Percentiles rank a stretch among this genome's conserved stretches.
Evolutionary conservation across 1,140 invertebrate species (phyloP).

Genomic region (Heliconius eleuchia): DNA sequence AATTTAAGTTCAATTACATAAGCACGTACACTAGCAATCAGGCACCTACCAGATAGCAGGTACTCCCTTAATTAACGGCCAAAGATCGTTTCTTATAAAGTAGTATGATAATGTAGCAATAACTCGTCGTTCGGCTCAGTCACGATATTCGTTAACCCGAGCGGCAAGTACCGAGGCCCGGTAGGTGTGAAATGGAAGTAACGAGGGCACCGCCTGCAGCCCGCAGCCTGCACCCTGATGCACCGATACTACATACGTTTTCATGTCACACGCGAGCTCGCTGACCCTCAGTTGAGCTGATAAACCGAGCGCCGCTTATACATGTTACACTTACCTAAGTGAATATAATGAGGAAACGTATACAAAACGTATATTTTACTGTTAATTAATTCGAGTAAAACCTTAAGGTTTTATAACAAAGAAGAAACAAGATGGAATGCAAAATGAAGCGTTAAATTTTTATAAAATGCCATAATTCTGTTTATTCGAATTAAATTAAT

Average conservation of each 20-base stretch:
- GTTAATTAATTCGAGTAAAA: too few relatives aligned
- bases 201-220: not conserved
- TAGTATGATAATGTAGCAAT: conserved; percentile 1
- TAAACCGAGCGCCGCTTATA: not conserved
- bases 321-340: not conserved
- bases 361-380: too few relatives aligned
- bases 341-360: not conserved
- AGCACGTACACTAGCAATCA: not conserved
- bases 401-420: too few relatives aligned
- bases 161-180: not conserved
- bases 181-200: not conserved
- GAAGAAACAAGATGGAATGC: too few relatives aligned
- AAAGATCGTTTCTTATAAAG: conserved; percentile 8
- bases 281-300: not conserved
- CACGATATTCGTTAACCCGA: conserved; percentile 1
- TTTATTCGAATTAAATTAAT: too few relatives aligned
- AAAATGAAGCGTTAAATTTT: too few relatives aligned
- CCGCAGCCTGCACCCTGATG: not conserved
- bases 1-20: not conserved
- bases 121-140: not conserved
- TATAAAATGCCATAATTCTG: too few relatives aligned
- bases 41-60: not conserved
- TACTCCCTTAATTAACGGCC: not conserved
- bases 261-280: conserved; percentile 6
- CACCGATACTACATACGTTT: conserved; percentile 5